Evolutionary conservation across 1,140 invertebrate genomes (phyloP), one percentile per base, ranked within the genome.

Genomic region (Dryas iulia): DNA sequence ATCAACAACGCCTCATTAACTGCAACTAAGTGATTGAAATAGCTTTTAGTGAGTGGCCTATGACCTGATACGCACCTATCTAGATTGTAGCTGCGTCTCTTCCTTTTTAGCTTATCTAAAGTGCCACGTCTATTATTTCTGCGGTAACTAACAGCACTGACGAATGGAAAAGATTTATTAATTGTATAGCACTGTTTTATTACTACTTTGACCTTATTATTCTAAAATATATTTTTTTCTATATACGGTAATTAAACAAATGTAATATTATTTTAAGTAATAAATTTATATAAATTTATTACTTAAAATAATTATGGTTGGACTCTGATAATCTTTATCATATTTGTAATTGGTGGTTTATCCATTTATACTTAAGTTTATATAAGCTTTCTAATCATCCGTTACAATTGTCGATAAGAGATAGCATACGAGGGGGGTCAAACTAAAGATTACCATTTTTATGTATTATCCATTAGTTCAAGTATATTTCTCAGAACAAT

Each of bases 21-120:
- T 82, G 78, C 75, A 83, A 80, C 74, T 83, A 78, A 81, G 76
- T 81, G 76, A 81, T 81, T 78, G 77, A 84, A 84, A 87, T 86
- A 82, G 76, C 76, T 70, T 72, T 73, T 70, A 72, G 72, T 71
- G 65, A 65, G 57, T 78, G 76, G 52, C 73, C 80, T 85, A 60
- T 84, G 83, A 82, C 77, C 66, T 62, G 71, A 66, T 47, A 62
- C 65, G 64, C 66, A 77, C 71, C 71, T 74, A 72, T 71, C 61
- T 72, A 62, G 73, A 73, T 72, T 59, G 68, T 59, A 69, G 74
- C 71, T 71, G 65, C 35, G 70, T 72, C 64, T 72, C 65, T 71
- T 72, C 70, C 60, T 64, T 73, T 79, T 73, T 74, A 70, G 59
- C 65, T 73, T 74, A 73, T 76, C 68, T 73, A 64, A 60, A 67